Conservation (phyloP, 2,113 vertebrate species). For the Thalassoma bifasciatum region DNA sequence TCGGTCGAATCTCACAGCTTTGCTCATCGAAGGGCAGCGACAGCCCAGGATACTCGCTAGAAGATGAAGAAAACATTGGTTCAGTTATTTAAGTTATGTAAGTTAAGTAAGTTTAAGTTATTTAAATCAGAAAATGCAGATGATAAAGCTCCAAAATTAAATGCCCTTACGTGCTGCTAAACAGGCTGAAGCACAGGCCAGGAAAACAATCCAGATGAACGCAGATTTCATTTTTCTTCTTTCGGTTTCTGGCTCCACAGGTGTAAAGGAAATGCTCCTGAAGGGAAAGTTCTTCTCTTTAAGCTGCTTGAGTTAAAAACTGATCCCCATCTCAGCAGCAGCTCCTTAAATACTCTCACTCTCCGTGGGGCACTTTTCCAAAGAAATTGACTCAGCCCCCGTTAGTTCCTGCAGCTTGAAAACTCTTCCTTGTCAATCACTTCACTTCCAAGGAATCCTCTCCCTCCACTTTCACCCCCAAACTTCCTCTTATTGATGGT, state of each 20-base stretch:
- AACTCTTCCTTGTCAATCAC: too few species aligned
- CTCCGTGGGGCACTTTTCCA: fast-evolving
- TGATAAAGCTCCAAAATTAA: neutral
- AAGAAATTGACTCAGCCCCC: neutral
- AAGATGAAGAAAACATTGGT: neutral
- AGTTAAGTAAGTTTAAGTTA: too few species aligned
- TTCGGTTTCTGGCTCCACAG: neutral
- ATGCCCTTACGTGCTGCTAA: conserved; percentile 14
- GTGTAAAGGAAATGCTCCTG: neutral
- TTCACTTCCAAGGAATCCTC: neutral
- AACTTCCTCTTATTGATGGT: too few species aligned
- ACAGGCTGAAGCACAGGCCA: conserved; percentile 18
- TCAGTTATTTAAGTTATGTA: too few species aligned
- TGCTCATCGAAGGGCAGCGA: fast-evolving
- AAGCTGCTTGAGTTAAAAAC: neutral
- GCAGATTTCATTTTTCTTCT: conserved; percentile 19
- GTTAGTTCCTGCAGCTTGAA: too few species aligned
- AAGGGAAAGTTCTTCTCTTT: too few species aligned
- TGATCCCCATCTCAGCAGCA: neutral
- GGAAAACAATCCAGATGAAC: conserved; percentile 20
- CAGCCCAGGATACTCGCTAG: conserved; percentile 2
- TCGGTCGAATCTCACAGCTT: fast-evolving
- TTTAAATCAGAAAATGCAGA: too few species aligned
- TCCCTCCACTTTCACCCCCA: too few species aligned
- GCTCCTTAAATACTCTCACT: neutral